These are phyloP conservation scores for Brevimyrus niger DNA, from an alignment of 2,113 vertebrate species.

Conservation along the genomic window DNA sequence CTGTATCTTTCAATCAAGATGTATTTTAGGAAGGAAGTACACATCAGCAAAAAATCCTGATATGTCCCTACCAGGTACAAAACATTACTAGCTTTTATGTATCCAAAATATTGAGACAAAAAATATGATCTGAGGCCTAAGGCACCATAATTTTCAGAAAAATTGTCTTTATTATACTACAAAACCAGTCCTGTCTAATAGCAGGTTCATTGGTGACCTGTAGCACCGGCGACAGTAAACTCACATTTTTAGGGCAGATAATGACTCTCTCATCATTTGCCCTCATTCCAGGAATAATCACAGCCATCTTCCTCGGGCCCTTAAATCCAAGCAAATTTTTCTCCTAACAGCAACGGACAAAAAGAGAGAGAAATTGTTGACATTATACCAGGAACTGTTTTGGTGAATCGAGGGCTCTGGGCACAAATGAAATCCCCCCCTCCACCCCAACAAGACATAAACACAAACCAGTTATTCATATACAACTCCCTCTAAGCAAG, in stretches of 20 bases:
- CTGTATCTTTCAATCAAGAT: background rate
- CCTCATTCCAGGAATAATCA: slow-evolving; percentile 92
- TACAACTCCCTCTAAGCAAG: background rate
- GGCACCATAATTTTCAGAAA: background rate
- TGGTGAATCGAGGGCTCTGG: background rate
- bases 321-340: slow-evolving; percentile 92
- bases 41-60: background rate
- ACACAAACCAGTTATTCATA: background rate
- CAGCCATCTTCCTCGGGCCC: slow-evolving; percentile 95
- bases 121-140: background rate
- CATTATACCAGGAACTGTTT: background rate
- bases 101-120: background rate
- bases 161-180: background rate
- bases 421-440: background rate
- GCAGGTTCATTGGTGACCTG: background rate
- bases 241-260: slow-evolving; percentile 74
- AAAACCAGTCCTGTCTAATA: background rate
- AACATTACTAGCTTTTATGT: background rate
- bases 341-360: slow-evolving; percentile 61
- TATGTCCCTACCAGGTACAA: background rate
- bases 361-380: background rate
- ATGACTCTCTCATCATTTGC: slow-evolving; percentile 79
- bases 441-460: background rate
- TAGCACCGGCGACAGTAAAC: slow-evolving; percentile 1
- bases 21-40: background rate